Percentiles rank a stretch among this genome's conserved stretches.
These are phyloP conservation scores for Dynastes hyllus DNA, from an alignment of 2,888 invertebrate species.

Conservation along the genomic window DNA sequence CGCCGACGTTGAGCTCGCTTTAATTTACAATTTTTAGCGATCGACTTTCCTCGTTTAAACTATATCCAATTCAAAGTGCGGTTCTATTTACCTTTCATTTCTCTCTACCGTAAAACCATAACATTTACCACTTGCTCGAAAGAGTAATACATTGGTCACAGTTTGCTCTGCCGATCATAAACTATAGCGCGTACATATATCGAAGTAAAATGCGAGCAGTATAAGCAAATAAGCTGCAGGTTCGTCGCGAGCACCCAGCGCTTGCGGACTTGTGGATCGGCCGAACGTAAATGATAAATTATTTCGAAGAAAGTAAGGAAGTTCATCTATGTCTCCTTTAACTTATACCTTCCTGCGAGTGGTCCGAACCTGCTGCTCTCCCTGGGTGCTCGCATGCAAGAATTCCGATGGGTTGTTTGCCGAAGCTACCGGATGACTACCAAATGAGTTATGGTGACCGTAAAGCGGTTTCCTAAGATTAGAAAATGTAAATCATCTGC, in stretches of 20 bases:
- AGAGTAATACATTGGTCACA: constrained; percentile 1
- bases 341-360: constrained; percentile 63
- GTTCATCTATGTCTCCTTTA: constrained; percentile 59
- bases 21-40: neutral
- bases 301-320: constrained; percentile 59
- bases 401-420: constrained; percentile 62
- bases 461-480: constrained; percentile 62
- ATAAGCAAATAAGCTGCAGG: constrained; percentile 17
- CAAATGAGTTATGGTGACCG: constrained; percentile 62
- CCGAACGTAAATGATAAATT: constrained; percentile 53
- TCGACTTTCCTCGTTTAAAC: neutral
- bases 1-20: no score
- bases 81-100: neutral
- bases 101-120: neutral
- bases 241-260: constrained; percentile 19
- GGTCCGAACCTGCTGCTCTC: constrained; percentile 63
- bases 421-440: constrained; percentile 65
- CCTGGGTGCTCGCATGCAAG: constrained; percentile 65
- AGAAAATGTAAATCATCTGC: constrained; percentile 61
- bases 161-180: neutral
- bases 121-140: neutral
- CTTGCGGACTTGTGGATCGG: constrained; percentile 20
- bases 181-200: constrained; percentile 3
- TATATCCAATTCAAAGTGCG: neutral
- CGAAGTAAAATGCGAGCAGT: constrained; percentile 12